phyloP scores from a whole-genome alignment of 2,113 vertebrate genomes.

The Trogon surrucura region DNA sequence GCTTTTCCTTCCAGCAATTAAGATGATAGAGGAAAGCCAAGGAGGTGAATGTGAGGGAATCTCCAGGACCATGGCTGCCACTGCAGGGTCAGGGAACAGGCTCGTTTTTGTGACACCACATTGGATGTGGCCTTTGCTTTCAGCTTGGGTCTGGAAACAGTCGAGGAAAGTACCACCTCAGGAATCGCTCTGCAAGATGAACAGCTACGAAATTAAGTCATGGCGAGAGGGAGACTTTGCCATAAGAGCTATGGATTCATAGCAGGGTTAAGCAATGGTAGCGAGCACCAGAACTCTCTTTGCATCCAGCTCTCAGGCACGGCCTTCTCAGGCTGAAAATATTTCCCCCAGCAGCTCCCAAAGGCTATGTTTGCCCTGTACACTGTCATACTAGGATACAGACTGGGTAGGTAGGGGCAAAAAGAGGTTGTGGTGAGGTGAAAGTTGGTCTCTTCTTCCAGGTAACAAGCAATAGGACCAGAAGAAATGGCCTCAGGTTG shows the following conservation, averaged over 20 bases:
- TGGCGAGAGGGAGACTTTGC: neutral
- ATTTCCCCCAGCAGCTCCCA: neutral
- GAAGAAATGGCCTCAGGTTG: too few relatives aligned
- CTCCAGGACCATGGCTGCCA: neutral
- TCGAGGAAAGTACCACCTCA: neutral
- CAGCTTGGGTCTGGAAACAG: neutral
- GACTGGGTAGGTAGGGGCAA: neutral
- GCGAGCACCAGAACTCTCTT: neutral
- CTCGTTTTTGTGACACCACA: rapidly evolving
- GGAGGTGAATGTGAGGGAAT: neutral
- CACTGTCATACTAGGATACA: neutral
- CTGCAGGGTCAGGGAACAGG: rapidly evolving
- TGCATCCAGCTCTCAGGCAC: neutral
- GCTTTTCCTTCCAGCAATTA: neutral
- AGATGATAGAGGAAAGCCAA: neutral
- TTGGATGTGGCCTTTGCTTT: neutral
- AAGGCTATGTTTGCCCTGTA: rapidly evolving
- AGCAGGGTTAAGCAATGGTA: rapidly evolving
- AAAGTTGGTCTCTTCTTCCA: too few relatives aligned
- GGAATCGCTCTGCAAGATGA: neutral
- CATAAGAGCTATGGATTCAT: neutral
- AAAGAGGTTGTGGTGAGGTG: neutral
- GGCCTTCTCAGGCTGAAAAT: neutral
- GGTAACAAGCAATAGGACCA: too few relatives aligned
- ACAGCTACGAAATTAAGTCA: neutral